phyloP scores from a whole-genome alignment of 2,113 vertebrate genomes.

The Dasyurus viverrinus region DNA sequence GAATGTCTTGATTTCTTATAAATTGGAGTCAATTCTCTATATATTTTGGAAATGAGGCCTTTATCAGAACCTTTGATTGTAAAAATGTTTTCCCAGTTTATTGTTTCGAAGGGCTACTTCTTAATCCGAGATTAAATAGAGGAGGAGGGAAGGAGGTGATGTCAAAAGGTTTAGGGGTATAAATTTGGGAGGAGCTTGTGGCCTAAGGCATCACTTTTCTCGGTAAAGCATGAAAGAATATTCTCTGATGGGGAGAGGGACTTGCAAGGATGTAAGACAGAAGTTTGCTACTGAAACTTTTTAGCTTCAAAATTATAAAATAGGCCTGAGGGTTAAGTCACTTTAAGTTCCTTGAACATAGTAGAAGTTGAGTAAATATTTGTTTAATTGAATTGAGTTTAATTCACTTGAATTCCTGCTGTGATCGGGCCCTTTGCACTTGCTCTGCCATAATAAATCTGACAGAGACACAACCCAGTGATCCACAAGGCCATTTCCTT shows the following conservation, averaged over 20 bases:
- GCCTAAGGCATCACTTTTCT: background rate
- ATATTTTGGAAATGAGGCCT: too few relatives aligned
- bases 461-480: background rate
- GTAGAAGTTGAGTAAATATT: background rate
- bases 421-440: background rate
- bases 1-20: too few relatives aligned
- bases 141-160: background rate
- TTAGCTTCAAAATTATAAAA: background rate
- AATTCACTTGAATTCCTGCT: background rate
- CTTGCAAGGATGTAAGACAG: background rate
- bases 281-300: background rate
- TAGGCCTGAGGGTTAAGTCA: background rate
- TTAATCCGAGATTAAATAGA: background rate
- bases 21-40: too few relatives aligned
- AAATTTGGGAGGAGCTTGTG: background rate
- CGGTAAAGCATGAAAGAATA: rapidly evolving
- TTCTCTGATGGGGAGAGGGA: background rate
- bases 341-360: background rate
- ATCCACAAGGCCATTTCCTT: background rate
- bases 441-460: background rate
- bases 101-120: background rate
- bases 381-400: background rate
- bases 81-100: too few relatives aligned
- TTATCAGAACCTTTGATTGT: too few relatives aligned
- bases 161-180: background rate